phyloP scores from a whole-genome alignment of 1,140 invertebrate species.

The Drosophila paulistorum region DNA sequence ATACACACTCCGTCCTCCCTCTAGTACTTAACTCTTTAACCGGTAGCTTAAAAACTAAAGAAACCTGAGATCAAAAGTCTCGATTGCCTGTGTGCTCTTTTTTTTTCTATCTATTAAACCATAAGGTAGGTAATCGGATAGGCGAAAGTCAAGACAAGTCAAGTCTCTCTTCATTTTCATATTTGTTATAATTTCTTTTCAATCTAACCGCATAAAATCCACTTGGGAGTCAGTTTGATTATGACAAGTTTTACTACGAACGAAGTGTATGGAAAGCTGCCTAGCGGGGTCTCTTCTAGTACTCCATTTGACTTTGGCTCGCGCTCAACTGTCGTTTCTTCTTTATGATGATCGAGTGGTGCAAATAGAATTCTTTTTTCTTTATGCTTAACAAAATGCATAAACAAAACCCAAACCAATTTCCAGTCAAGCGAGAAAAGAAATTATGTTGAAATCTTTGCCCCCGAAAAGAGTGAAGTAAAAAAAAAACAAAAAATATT shows the following conservation, averaged over 20 bases:
- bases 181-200: slow-evolving; percentile 80
- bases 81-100: slow-evolving; percentile 8
- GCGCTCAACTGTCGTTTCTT: slow-evolving; percentile 8
- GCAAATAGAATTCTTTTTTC: slow-evolving; percentile 48
- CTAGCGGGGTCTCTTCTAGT: slow-evolving; percentile 41
- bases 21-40: neutral
- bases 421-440: slow-evolving; percentile 47
- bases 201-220: slow-evolving; percentile 71
- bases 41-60: neutral
- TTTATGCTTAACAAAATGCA: slow-evolving; percentile 71
- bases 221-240: slow-evolving; percentile 74
- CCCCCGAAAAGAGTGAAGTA: slow-evolving; percentile 33
- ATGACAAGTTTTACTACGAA: slow-evolving; percentile 64
- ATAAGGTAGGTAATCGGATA: slow-evolving; percentile 66
- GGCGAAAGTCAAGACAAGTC: slow-evolving; percentile 58
- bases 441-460: slow-evolving; percentile 55
- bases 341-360: slow-evolving; percentile 76
- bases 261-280: slow-evolving; percentile 53
- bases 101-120: slow-evolving; percentile 23
- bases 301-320: slow-evolving; percentile 23
- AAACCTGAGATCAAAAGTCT: neutral
- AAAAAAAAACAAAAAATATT: neutral
- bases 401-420: slow-evolving; percentile 77
- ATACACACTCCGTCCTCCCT: too few relatives aligned
- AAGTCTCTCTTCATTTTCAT: slow-evolving; percentile 41